Evolutionary conservation across 1,140 invertebrate genomes (phyloP), one percentile per base, ranked within the genome.

Genomic region (Drosophila azteca): DNA sequence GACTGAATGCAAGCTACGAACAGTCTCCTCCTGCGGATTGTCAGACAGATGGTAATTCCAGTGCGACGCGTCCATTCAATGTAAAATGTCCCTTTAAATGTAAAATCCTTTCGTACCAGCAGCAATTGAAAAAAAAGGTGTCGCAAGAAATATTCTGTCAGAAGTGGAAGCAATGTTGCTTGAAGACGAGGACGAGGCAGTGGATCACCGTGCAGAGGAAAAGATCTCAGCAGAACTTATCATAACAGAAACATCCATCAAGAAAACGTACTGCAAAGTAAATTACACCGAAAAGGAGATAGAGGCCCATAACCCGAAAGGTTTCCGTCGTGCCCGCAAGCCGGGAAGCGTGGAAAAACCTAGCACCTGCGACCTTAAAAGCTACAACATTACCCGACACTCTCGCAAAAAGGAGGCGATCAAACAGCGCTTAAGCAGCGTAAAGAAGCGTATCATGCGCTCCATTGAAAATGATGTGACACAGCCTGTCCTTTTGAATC

Each of bases 391-490:
- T 26, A 51, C 64, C 0, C 72, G 85, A 2, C 57, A 70, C 11
- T 50, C 64, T 0, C 68, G 74, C 8, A 84, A 70, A 41, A 65
- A 58, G 11, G 59, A 72, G 7, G 54, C 76, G 7, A 44, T 39
- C 11, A 13, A 67, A 9, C 60, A 61, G 15, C 66, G 62, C 0
- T 48, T 89, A 52, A 41, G 50, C 31, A 55, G 26, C 22, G 57
- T 90, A 0, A 89, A 79, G 24, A 79, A 71, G 3, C 85, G 65
- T 11, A 90, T 89, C 17, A 39, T 73, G 3, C 65, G 61, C 3
- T 68, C 70, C 6, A 41, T 89, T 15, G 46, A 71, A 15, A 45
- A 31, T 6, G 60, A 75, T 20, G 26, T 13, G 39, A 8, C 20
- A 31, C 54, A 54, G 1, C 13, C 4, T 3, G 22, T 29, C 13